These are phyloP conservation scores for Syndactyla subalaris DNA, from an alignment of 2,797 vertebrate genomes.

Conservation along the genomic window DNA sequence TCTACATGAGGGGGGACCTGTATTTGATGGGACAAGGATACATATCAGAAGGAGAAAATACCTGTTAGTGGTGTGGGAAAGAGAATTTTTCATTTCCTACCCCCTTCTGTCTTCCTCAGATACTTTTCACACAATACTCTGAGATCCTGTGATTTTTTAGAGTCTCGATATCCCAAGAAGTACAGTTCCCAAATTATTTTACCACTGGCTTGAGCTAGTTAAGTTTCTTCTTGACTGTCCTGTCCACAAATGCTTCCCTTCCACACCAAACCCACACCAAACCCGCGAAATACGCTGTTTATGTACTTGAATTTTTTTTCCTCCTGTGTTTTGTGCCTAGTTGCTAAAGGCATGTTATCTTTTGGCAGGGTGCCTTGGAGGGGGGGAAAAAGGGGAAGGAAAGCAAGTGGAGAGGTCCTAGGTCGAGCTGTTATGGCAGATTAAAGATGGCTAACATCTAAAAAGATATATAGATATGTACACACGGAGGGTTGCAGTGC, in stretches of 20 bases:
- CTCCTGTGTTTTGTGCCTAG: background rate
- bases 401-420: background rate
- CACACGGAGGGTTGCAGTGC: background rate
- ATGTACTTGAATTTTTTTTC: background rate
- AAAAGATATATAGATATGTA: background rate
- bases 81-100: background rate
- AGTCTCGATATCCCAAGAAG: background rate
- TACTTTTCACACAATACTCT: background rate
- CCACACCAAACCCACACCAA: background rate
- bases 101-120: background rate
- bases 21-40: background rate
- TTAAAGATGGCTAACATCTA: background rate
- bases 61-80: background rate
- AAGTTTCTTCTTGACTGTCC: background rate
- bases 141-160: background rate
- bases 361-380: background rate
- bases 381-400: background rate
- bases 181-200: background rate
- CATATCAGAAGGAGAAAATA: background rate
- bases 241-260: background rate
- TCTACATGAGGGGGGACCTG: background rate
- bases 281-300: background rate
- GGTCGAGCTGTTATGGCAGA: background rate
- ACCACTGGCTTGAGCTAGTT: background rate
- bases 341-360: background rate